Evolutionary conservation across 1,140 invertebrate genomes (phyloP).

Genomic region (Coenobita brevimanus): DNA sequence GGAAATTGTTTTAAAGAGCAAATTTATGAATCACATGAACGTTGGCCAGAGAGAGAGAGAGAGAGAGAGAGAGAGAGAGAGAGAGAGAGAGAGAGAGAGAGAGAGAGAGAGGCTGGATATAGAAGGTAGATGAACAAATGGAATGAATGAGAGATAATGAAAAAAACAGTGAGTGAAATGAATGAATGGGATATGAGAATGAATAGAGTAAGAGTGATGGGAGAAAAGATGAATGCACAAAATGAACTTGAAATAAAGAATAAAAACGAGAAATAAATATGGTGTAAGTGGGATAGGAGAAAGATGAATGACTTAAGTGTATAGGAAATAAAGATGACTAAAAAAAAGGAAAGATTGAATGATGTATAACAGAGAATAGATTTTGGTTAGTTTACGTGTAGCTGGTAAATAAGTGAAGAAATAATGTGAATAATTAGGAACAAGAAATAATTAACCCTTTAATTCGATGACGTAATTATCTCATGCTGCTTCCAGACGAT

Average conservation of each 20-base stretch:
- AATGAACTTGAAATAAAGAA: constrained; percentile 3
- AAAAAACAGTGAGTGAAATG: not conserved
- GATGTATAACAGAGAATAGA: too few species aligned
- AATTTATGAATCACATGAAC: too few species aligned
- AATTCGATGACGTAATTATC: too few species aligned
- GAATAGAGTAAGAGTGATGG: not conserved
- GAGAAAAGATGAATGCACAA: not conserved
- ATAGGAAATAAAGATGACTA: not conserved
- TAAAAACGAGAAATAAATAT: not conserved
- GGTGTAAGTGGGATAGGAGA: not conserved
- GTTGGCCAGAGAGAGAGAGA: constrained; percentile 2
- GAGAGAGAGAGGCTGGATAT: constrained; percentile 23
- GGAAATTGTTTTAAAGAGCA: too few species aligned
- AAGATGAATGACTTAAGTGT: not conserved
- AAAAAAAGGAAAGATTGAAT: constrained; percentile 4
- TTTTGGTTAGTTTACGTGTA: too few species aligned
- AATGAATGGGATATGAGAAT: not conserved
- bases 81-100: constrained; percentile 45
- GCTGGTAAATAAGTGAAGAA: too few species aligned
- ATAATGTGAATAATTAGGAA: too few species aligned
- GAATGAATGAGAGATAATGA: not conserved
- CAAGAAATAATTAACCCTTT: too few species aligned
- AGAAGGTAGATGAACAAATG: not conserved
- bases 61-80: constrained; percentile 33
- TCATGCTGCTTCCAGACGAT: too few species aligned